These are phyloP conservation scores for Brachyhypopomus gauderio DNA, from an alignment of 2,113 vertebrate species.

Conservation along the genomic window DNA sequence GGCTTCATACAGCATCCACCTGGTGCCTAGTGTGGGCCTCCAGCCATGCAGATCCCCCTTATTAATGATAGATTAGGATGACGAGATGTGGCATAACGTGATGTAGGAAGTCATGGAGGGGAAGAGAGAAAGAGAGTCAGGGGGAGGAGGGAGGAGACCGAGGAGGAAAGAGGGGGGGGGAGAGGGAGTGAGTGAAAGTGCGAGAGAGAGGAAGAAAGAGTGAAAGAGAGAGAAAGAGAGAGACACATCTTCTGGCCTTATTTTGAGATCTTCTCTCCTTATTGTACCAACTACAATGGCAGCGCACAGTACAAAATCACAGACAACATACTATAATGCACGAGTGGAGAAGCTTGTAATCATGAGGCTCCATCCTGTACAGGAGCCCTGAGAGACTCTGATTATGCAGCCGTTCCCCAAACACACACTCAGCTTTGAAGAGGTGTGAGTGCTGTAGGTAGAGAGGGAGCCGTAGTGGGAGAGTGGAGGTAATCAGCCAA, in stretches of 20 bases:
- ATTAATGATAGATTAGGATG: conserved; percentile 26
- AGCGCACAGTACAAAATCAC: background rate
- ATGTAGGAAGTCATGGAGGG: background rate
- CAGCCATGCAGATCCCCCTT: background rate
- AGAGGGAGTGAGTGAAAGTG: too few relatives aligned
- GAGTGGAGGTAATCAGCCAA: background rate
- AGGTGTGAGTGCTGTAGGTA: conserved; percentile 10
- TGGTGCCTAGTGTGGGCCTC: background rate
- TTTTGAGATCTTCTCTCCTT: too few relatives aligned
- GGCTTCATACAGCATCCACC: background rate
- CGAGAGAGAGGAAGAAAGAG: too few relatives aligned
- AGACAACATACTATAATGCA: background rate
- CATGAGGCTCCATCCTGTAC: conserved; percentile 17
- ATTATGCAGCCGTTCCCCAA: conserved; percentile 26
- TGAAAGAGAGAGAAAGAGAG: too few relatives aligned
- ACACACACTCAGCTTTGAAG: conserved; percentile 7
- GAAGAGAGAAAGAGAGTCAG: background rate
- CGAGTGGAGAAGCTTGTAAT: background rate
- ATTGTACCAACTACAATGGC: background rate
- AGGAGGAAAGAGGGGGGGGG: too few relatives aligned
- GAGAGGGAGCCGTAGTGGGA: background rate
- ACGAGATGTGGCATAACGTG: background rate
- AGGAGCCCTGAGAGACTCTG: background rate
- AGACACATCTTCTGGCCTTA: too few relatives aligned
- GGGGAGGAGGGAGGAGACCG: too few relatives aligned